Conservation (phyloP, 23 tunicate genomes). For the Halocynthia roretzi region DNA sequence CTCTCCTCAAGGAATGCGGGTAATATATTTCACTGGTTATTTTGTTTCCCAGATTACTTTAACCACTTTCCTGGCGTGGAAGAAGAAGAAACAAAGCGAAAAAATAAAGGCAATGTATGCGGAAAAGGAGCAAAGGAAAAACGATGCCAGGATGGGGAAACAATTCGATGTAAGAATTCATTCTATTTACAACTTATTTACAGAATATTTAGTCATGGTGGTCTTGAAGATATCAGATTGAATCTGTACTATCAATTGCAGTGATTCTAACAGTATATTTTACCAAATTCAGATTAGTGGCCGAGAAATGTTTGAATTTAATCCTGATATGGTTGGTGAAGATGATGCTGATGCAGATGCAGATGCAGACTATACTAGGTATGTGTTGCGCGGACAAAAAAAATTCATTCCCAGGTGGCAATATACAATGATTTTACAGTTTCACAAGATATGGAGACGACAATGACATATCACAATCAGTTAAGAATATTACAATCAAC, state of each 20-base stretch:
- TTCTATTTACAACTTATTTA: not conserved
- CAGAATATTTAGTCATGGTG: no score
- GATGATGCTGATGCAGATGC: conserved; percentile 71
- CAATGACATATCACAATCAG: conserved; percentile 4
- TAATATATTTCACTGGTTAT: not conserved
- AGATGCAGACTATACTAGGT: conserved; percentile 58
- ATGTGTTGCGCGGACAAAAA: not conserved
- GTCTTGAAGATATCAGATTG: not conserved
- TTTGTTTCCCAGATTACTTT: conserved; percentile 75
- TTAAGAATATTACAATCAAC: conserved; percentile 6
- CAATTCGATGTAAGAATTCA: conserved; percentile 30
- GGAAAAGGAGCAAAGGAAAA: conserved; percentile 66
- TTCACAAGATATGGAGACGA: not conserved
- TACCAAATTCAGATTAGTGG: conserved; percentile 52
- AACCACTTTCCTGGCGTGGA: conserved; percentile 87
- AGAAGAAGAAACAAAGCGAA: conserved; percentile 79
- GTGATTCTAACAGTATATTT: no score
- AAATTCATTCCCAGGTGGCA: no score
- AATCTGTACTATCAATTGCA: not conserved
- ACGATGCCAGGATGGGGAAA: conserved; percentile 75
- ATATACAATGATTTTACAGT: not conserved
- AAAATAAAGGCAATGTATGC: conserved; percentile 67
- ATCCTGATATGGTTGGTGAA: conserved; percentile 78
- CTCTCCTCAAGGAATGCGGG: not conserved
- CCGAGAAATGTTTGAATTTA: conserved; percentile 90